Conservation (phyloP, 2,888 invertebrate species). For the Catocala fraxini region DNA sequence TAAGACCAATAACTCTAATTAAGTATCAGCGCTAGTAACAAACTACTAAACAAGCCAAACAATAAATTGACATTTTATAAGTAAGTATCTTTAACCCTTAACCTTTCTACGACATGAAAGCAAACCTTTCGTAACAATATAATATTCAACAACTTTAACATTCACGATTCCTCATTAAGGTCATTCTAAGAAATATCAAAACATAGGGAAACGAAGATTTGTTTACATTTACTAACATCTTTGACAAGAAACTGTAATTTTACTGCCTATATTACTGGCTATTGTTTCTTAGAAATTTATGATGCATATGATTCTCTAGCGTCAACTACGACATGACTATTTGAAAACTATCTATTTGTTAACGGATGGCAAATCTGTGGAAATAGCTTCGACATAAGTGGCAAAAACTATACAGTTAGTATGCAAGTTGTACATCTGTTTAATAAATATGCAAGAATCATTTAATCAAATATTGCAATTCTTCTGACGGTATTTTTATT, state of each 20-base stretch:
- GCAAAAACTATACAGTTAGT: too few relatives aligned
- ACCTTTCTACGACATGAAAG: constrained; percentile 42
- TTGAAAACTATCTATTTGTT: too few relatives aligned
- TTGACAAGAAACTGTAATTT: too few relatives aligned
- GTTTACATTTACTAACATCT: neutral
- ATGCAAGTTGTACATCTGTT: too few relatives aligned
- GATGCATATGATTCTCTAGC: neutral
- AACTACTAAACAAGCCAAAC: constrained; percentile 26
- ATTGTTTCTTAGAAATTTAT: neutral
- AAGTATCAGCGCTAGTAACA: too few relatives aligned
- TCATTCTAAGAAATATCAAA: constrained; percentile 5
- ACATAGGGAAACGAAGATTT: constrained; percentile 6
- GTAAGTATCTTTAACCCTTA: constrained; percentile 26
- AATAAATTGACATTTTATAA: constrained; percentile 35
- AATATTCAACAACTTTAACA: constrained; percentile 34
- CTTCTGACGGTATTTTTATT: too few relatives aligned
- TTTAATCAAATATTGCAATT: too few relatives aligned
- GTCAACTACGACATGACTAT: neutral
- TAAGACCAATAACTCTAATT: too few relatives aligned
- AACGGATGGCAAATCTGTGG: too few relatives aligned
- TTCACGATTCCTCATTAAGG: constrained; percentile 34
- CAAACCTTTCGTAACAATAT: constrained; percentile 33
- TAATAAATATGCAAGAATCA: too few relatives aligned
- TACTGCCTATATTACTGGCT: neutral
- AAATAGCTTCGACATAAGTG: too few relatives aligned